These are phyloP conservation scores for Galaxias olidus DNA, from an alignment of 2,797 vertebrate species.

Conservation along the genomic window DNA sequence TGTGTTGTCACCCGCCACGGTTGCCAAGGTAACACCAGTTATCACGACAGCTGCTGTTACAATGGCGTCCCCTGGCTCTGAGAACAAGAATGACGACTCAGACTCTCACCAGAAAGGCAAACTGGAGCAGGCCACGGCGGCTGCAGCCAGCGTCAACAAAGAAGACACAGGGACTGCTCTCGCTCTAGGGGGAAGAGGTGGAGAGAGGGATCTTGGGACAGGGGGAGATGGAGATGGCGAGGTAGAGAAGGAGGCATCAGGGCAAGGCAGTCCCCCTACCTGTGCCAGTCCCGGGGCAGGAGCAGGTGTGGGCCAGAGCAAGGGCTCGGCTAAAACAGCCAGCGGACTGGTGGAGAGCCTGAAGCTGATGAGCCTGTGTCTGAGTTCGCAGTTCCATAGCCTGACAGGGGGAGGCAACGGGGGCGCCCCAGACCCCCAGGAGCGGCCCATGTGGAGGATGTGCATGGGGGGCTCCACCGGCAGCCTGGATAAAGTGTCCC, in stretches of 20 bases:
- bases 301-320: constrained; percentile 66
- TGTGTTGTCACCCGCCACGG: constrained; percentile 69
- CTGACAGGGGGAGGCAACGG: constrained; percentile 57
- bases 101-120: constrained; percentile 73
- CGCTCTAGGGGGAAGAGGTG: constrained; percentile 31
- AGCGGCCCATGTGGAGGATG: constrained; percentile 96
- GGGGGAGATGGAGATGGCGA: constrained; percentile 25
- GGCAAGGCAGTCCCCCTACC: constrained; percentile 73
- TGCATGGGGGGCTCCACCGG: constrained; percentile 85
- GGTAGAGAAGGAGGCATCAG: constrained; percentile 29
- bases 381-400: constrained; percentile 90
- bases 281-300: constrained; percentile 58
- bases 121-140: constrained; percentile 76
- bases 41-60: constrained; percentile 79
- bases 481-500: constrained; percentile 75
- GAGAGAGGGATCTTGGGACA: constrained; percentile 16
- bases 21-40: constrained; percentile 67
- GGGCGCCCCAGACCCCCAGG: constrained; percentile 72
- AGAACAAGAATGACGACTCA: constrained; percentile 86
- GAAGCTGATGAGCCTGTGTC: constrained; percentile 93
- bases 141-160: constrained; percentile 63
- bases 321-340: constrained; percentile 74
- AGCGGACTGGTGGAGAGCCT: constrained; percentile 94
- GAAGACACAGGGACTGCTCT: constrained; percentile 66
- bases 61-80: constrained; percentile 89